phyloP scores from a whole-genome alignment of 2,797 vertebrate genomes.

The Balearica regulorum region DNA sequence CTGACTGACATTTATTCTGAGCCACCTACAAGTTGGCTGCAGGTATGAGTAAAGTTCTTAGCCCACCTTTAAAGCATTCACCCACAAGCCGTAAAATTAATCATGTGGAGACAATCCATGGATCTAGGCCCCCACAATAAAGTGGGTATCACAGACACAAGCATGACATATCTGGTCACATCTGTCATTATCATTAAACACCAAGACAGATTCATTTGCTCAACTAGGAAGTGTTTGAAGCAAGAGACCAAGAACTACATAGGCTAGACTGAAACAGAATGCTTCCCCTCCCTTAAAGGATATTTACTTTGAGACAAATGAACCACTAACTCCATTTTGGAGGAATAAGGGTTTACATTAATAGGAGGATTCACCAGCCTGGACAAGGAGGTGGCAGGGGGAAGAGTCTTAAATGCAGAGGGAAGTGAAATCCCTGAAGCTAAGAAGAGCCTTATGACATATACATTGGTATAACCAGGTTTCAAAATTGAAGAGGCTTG shows the following conservation, averaged over 20 bases:
- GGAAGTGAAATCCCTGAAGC: neutral
- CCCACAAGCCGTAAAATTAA: neutral
- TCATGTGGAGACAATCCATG: neutral
- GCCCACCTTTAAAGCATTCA: neutral
- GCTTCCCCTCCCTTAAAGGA: neutral
- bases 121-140: neutral
- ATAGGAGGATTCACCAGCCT: neutral
- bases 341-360: neutral
- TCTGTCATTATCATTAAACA: neutral
- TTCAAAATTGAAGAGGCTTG: neutral
- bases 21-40: neutral
- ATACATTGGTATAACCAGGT: neutral
- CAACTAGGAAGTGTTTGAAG: neutral
- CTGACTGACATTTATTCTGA: neutral
- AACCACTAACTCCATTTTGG: neutral
- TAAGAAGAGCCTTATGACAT: neutral
- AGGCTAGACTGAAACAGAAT: neutral
- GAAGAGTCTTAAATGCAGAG: neutral
- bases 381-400: neutral
- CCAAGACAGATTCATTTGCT: neutral
- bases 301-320: neutral
- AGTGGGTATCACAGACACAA: fast-evolving
- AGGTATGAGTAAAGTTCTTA: neutral
- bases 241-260: neutral
- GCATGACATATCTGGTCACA: neutral